Percentiles rank a stretch among this genome's conserved stretches.
Conservation (phyloP, 2,888 invertebrate genomes). For the Gymnocheta viridis region DNA sequence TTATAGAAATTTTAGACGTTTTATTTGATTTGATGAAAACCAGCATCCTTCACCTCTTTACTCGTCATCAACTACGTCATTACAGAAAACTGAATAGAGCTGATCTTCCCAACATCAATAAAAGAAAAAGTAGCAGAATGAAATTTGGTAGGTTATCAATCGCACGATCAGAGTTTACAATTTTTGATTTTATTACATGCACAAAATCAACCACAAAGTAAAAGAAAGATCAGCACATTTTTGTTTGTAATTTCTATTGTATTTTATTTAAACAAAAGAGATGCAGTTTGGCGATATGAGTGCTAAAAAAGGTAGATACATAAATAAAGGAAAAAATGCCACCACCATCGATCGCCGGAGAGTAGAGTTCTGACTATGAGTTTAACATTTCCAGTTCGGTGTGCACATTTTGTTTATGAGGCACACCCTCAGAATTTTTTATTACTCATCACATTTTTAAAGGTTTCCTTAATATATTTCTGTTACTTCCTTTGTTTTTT, state of each 20-base stretch:
- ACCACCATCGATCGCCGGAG: constrained; percentile 32
- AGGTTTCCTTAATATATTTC: not conserved
- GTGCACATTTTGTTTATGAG: constrained; percentile 44
- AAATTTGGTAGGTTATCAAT: constrained; percentile 48
- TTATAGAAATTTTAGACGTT: constrained; percentile 23
- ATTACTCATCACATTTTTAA: constrained; percentile 41
- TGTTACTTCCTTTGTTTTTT: constrained; percentile 7
- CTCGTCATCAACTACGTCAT: not conserved
- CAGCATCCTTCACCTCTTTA: constrained; percentile 42
- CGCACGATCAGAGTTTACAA: constrained; percentile 46
- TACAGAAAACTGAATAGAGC: not conserved
- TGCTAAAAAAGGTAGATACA: constrained; percentile 27
- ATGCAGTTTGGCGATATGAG: constrained; percentile 16
- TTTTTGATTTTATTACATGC: not conserved
- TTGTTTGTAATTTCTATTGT: constrained; percentile 34
- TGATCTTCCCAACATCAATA: constrained; percentile 6
- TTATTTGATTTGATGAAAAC: constrained; percentile 31
- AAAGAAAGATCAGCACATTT: constrained; percentile 29
- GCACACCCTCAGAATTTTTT: constrained; percentile 66
- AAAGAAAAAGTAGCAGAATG: not conserved
- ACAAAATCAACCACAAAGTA: constrained; percentile 47
- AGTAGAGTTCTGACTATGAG: not conserved
- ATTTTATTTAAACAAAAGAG: constrained; percentile 7
- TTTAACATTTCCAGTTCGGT: constrained; percentile 16
- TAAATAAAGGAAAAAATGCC: constrained; percentile 18